These are phyloP conservation scores for Microchrysa polita DNA, from an alignment of 2,888 invertebrate species.

Conservation along the genomic window DNA sequence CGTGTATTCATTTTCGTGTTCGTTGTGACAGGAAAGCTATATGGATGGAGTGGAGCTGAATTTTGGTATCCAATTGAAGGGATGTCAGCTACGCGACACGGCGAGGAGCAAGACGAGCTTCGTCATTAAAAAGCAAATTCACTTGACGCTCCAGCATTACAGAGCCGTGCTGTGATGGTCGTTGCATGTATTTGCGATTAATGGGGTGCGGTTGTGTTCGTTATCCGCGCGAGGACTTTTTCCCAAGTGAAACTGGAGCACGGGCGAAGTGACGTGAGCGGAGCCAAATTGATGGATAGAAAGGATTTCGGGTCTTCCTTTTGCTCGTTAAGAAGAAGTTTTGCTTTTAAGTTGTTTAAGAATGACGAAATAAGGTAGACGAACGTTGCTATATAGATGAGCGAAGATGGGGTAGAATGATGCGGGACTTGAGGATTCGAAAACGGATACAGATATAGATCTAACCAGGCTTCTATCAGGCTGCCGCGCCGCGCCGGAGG, in stretches of 20 bases:
- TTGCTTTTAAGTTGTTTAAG: slow-evolving; percentile 38
- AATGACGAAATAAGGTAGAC: slow-evolving; percentile 9
- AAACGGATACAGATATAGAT: background rate
- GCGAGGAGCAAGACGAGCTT: slow-evolving; percentile 41
- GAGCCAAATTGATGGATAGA: slow-evolving; percentile 39
- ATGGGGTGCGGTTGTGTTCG: slow-evolving; percentile 43
- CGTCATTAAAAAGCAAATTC: slow-evolving; percentile 47
- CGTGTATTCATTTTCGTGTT: background rate
- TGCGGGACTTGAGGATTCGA: background rate
- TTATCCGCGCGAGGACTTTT: slow-evolving; percentile 14
- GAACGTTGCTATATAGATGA: background rate
- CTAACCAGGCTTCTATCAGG: slow-evolving; percentile 2
- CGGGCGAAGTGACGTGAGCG: background rate
- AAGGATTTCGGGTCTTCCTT: slow-evolving; percentile 46
- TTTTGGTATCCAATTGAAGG: background rate
- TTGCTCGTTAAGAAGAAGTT: slow-evolving; percentile 45
- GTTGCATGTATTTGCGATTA: slow-evolving; percentile 29
- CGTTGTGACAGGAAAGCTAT: background rate
- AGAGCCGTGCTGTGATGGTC: slow-evolving; percentile 37
- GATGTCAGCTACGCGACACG: background rate
- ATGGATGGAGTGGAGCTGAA: no score
- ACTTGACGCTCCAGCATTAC: slow-evolving; percentile 37
- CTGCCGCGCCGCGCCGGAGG: background rate
- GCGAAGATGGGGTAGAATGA: background rate
- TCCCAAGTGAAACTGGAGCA: background rate